Percentiles rank a stretch among this genome's conserved stretches.
These are phyloP conservation scores for Pachycephala philippinensis DNA, from an alignment of 2,113 vertebrate genomes.

Conservation along the genomic window DNA sequence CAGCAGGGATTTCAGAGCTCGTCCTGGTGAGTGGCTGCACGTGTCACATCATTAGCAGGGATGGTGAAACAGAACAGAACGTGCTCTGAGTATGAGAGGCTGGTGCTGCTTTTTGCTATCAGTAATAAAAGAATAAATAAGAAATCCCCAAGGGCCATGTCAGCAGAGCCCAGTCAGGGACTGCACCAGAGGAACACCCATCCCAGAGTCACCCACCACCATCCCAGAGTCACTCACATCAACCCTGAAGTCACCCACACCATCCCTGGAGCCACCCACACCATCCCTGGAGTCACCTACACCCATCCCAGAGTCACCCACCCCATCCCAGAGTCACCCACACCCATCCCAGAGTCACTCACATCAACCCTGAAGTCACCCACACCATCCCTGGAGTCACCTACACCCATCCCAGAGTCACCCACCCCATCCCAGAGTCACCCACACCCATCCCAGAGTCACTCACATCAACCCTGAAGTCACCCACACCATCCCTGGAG, in stretches of 20 bases:
- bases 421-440: accelerated
- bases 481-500: accelerated
- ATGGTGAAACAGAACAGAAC: neutral
- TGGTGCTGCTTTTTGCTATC: neutral
- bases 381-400: neutral
- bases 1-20: neutral
- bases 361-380: neutral
- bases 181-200: neutral
- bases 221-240: neutral
- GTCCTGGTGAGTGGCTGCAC: neutral
- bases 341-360: accelerated
- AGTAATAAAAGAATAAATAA: neutral
- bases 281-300: neutral
- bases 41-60: neutral
- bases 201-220: accelerated
- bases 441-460: neutral
- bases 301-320: accelerated
- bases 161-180: neutral
- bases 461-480: no score
- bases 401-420: neutral
- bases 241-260: neutral
- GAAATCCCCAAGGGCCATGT: neutral
- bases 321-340: neutral
- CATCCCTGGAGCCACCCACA: neutral
- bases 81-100: neutral